These are phyloP conservation scores for Craniophora ligustri DNA, from an alignment of 2,888 invertebrate species.

Conservation along the genomic window DNA sequence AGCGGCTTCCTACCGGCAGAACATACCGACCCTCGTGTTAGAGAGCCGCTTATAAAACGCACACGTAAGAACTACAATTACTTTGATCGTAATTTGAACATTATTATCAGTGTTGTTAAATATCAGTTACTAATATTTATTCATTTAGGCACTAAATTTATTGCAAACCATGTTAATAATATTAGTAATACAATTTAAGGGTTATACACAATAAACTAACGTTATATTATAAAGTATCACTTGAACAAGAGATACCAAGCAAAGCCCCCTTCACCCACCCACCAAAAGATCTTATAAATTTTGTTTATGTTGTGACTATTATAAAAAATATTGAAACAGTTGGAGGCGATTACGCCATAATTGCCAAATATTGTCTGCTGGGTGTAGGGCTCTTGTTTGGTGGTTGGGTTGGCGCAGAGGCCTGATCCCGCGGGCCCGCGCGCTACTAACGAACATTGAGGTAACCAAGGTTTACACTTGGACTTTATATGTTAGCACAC, in stretches of 20 bases:
- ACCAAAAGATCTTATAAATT: constrained; percentile 83
- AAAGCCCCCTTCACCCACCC: constrained; percentile 89
- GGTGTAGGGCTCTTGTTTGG: constrained; percentile 89
- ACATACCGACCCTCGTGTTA: constrained; percentile 78
- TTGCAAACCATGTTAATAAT: constrained; percentile 12
- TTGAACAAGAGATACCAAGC: constrained; percentile 87
- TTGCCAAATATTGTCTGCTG: constrained; percentile 75
- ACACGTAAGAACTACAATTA: constrained; percentile 8
- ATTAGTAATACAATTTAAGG: constrained; percentile 35
- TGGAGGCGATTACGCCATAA: constrained; percentile 41
- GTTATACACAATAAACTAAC: constrained; percentile 36
- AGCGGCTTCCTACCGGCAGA: constrained; percentile 85
- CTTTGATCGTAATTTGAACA: neutral
- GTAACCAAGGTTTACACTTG: constrained; percentile 63
- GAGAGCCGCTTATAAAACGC: constrained; percentile 64
- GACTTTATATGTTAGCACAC: constrained; percentile 74
- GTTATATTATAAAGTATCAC: constrained; percentile 53
- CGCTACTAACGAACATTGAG: constrained; percentile 67
- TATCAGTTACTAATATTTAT: neutral
- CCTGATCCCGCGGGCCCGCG: constrained; percentile 86
- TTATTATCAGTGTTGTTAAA: constrained; percentile 4
- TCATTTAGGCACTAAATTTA: neutral
- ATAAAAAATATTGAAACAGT: constrained; percentile 28
- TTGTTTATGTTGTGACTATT: constrained; percentile 53
- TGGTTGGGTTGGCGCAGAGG: constrained; percentile 88